A percentile compares a stretch with the other conserved stretches of the same genome.
These are phyloP conservation scores for Drosophila takahashii DNA, from an alignment of 1,140 invertebrate species.

Conservation along the genomic window DNA sequence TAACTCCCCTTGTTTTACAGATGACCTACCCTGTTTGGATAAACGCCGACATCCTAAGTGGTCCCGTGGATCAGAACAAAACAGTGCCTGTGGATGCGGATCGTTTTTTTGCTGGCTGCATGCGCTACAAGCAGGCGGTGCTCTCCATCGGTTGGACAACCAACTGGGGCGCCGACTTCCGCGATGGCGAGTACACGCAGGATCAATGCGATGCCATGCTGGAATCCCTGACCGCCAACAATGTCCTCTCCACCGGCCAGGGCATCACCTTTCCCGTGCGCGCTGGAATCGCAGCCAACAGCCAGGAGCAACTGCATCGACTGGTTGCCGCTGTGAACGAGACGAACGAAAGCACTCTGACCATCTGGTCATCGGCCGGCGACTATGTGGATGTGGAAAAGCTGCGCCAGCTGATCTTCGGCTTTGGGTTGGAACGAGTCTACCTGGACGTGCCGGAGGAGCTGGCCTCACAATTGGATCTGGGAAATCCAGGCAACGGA, in stretches of 20 bases:
- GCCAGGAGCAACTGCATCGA: conserved; percentile 85
- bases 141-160: conserved; percentile 96
- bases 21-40: conserved; percentile 92
- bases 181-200: conserved; percentile 87
- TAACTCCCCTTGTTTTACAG: conserved; percentile 79
- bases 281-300: conserved; percentile 89
- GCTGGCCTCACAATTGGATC: conserved; percentile 85
- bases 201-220: conserved; percentile 91
- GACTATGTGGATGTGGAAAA: conserved; percentile 88
- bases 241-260: conserved; percentile 85
- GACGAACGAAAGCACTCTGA: conserved; percentile 86
- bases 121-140: conserved; percentile 87
- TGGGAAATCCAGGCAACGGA: conserved; percentile 68
- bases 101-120: conserved; percentile 87
- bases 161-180: conserved; percentile 85
- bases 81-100: conserved; percentile 88
- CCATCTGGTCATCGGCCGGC: conserved; percentile 89
- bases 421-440: conserved; percentile 87
- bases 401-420: conserved; percentile 87
- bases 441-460: conserved; percentile 90
- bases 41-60: conserved; percentile 94
- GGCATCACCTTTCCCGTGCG: conserved; percentile 93
- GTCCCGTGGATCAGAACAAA: conserved; percentile 88
- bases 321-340: conserved; percentile 79
- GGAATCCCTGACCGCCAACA: conserved; percentile 78